Conservation (phyloP, 2,888 invertebrate genomes). For the Diogma glabrata region DNA sequence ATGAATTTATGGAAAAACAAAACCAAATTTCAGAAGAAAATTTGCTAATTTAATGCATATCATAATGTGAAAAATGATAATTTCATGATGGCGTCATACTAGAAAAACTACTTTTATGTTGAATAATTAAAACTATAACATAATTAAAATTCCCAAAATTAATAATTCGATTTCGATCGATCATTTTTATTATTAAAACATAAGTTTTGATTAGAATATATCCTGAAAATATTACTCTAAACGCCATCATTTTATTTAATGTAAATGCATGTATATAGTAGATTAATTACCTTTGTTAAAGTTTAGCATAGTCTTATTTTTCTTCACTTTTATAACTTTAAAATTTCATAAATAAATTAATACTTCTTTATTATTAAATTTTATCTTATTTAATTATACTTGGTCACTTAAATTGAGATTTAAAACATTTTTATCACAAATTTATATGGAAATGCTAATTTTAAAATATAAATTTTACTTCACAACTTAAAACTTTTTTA, state of each 20-base stretch:
- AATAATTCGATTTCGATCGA: too few species aligned
- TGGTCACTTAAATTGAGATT: conserved; percentile 7
- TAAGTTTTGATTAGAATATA: too few species aligned
- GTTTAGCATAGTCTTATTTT: conserved; percentile 7
- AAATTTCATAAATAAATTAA: too few species aligned
- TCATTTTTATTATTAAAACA: too few species aligned
- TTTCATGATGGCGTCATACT: conserved; percentile 9
- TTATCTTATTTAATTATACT: not conserved
- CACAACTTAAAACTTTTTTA: not conserved
- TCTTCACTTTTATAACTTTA: too few species aligned
- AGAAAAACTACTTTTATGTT: not conserved
- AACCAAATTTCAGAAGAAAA: too few species aligned
- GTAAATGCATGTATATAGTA: not conserved
- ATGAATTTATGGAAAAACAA: too few species aligned
- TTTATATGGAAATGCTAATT: conserved; percentile 3
- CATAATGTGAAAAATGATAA: conserved; percentile 6
- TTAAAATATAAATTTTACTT: not conserved
- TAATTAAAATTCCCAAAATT: not conserved
- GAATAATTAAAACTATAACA: not conserved
- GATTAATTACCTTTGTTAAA: conserved; percentile 8
- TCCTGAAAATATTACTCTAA: conserved; percentile 4
- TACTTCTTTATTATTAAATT: conserved; percentile 3
- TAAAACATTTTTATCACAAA: conserved; percentile 5
- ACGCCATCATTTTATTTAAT: conserved; percentile 7
- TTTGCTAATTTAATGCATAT: too few species aligned